Base-by-base conservation (phyloP, 2,888 invertebrate species). In the Perizoma flavofasciatum region DNA sequence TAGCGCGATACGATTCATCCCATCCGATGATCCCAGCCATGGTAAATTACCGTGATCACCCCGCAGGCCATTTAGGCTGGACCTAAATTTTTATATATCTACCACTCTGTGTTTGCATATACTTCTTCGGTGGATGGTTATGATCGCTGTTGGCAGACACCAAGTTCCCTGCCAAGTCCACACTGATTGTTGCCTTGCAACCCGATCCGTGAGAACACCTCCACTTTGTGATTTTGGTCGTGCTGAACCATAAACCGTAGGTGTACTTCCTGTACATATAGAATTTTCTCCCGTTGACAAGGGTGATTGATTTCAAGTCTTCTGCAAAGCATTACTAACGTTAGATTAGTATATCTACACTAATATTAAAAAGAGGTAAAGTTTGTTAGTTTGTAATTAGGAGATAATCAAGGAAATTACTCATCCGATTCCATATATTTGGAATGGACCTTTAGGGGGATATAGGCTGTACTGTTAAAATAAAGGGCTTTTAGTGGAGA, bases 101-200 rank as follows among this genome's bases (percentile, higher is more conserved):
- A 4, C 73, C 71, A 4, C 66, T 53, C 1, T 33, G 0, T 6
- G 63, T 61, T 5, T 55, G 22, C 22, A 53, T 51, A 34, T 68
- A 74, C 4, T 55, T 50, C 1, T 62, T 58, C 3, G 70, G 66
- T 7, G 54, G 45, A 41, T 78, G 77, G 5, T 40, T 55, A 49
- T 77, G 78, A 0, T 60, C 22, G 0, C 68, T 66, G 0, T 6
- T 44, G 4, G 54, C 53, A 48, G 57, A 52, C 0, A 65, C 0
- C 0, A 74, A n/a, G 0, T 54, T 10, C 1, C 69, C 70, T 0
- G 61, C 56, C 0, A 46, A n/a, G 0, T 70, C 61, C 0, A 75
- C 52, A 5, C 63, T 40, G 34, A 78, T 63, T 39, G 59, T 63
- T 0, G 75, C 70, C 33, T 72, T 73, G 51, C 78, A 78, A 0